Evolutionary conservation across 2,113 vertebrate genomes (phyloP).

Genomic region (Polypterus senegalus): DNA sequence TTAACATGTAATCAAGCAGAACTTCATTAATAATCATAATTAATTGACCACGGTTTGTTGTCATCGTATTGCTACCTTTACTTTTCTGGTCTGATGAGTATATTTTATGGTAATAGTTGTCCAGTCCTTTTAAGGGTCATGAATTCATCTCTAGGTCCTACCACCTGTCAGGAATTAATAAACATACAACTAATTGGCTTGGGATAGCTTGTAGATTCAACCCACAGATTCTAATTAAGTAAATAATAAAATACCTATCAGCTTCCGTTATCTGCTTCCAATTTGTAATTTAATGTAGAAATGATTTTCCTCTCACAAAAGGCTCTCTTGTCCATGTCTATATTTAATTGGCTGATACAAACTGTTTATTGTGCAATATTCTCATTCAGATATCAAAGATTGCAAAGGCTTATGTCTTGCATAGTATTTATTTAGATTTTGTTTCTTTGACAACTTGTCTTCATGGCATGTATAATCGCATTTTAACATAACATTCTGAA

Average conservation of each 20-base stretch:
- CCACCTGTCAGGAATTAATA: conserved; percentile 64
- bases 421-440: no score
- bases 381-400: not conserved
- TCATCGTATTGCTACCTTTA: conserved; percentile 55
- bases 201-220: conserved; percentile 26
- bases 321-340: not conserved
- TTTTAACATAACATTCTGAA: no score
- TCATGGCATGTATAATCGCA: no score
- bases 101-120: conserved; percentile 58
- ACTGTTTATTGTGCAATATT: not conserved
- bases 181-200: conserved; percentile 62
- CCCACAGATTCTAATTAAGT: conserved; percentile 27
- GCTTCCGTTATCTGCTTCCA: conserved; percentile 12
- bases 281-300: not conserved
- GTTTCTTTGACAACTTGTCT: no score
- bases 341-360: not conserved
- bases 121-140: conserved; percentile 56
- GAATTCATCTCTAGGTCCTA: conserved; percentile 61
- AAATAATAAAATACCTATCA: conserved; percentile 29
- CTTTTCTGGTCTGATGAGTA: conserved; percentile 56
- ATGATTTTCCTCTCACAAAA: not conserved
- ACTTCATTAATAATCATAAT: conserved; percentile 63
- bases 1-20: conserved; percentile 58
- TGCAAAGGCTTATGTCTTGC: no score
- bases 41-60: conserved; percentile 58